Evolutionary conservation across 1,140 invertebrate genomes (phyloP).

Genomic region (Plectrocnemia conspersa): DNA sequence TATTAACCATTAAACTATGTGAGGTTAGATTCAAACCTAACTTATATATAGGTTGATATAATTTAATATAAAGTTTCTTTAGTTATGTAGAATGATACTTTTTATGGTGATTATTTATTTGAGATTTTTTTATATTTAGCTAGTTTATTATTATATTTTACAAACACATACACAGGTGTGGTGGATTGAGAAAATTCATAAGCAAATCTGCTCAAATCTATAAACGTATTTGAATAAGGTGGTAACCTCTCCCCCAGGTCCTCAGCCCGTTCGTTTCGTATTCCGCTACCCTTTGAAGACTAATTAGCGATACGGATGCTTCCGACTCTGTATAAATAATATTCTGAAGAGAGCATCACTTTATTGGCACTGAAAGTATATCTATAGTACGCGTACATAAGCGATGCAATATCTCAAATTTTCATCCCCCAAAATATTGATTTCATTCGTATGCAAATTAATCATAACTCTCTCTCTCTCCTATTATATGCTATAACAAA

Average conservation of each 20-base stretch:
- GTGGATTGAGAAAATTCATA: conserved; percentile 18
- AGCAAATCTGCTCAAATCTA: conserved; percentile 19
- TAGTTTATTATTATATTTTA: no score
- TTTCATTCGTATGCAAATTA: conserved; percentile 1
- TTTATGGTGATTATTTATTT: no score
- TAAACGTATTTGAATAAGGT: conserved; percentile 14
- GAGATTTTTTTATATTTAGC: no score
- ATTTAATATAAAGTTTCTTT: no score
- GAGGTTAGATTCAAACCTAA: no score
- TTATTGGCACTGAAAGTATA: conserved; percentile 13
- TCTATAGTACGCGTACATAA: not conserved
- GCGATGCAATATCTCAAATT: no score
- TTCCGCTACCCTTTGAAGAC: conserved; percentile 30
- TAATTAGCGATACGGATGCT: conserved; percentile 33
- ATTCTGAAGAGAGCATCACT: conserved; percentile 25
- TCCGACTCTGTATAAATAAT: conserved; percentile 23
- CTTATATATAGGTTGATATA: no score
- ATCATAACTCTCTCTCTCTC: not conserved
- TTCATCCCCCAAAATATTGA: not conserved
- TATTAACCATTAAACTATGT: no score
- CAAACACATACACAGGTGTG: no score
- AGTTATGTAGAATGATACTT: no score
- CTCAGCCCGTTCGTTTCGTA: conserved; percentile 15
- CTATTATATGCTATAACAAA: not conserved
- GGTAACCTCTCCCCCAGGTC: conserved; percentile 16